Base-by-base conservation (phyloP, 2,888 invertebrate species). In the Drosophila dives region DNA sequence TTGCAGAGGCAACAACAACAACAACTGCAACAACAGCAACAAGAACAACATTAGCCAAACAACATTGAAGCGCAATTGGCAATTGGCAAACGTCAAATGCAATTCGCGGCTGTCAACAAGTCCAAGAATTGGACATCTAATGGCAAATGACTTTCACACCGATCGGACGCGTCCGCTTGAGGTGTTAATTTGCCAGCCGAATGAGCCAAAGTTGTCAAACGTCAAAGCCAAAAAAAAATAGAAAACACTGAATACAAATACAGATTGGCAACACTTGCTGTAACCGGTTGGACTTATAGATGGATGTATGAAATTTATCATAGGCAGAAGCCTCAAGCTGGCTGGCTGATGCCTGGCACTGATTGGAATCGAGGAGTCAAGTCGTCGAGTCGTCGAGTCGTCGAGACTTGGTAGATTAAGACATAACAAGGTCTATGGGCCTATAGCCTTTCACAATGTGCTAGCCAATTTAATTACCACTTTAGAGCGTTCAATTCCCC, bases 391-490 rank as follows among this genome's bases (percentile, higher is more conserved):
- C 15, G 49, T 32, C 36, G 29, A 40, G 38, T 40, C n/a, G 40
- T 36, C 17, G 11, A 54, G 58, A 36, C 11, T 63, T 64, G 51
- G 33, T 81, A 50, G 84, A 86, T 86, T 86, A 79, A 84, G 83
- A 84, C 81, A 84, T 86, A 81, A 84, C 74, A 76, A 60, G 70
- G 64, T 42, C 58, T 58, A 54, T 42, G 56, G 48, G 17, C 20
- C 15, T 23, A 45, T 40, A 20, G 75, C 79, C 81, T 77, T 76
- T 81, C 79, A 86, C 89, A 86, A 79, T 77, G 83, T 62, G 29
- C 42, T 71, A 55, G 67, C 69, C 89, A 89, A 83, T 86, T 90
- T 86, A 86, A 86, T 86, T 86, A 86, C 86, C 86, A 90, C 90
- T 89, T 89, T 86, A 86, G 81, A 81, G 89, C 70, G 72, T 68